phyloP scores from a whole-genome alignment of 2,113 vertebrate genomes.

The Arizona elegans region DNA sequence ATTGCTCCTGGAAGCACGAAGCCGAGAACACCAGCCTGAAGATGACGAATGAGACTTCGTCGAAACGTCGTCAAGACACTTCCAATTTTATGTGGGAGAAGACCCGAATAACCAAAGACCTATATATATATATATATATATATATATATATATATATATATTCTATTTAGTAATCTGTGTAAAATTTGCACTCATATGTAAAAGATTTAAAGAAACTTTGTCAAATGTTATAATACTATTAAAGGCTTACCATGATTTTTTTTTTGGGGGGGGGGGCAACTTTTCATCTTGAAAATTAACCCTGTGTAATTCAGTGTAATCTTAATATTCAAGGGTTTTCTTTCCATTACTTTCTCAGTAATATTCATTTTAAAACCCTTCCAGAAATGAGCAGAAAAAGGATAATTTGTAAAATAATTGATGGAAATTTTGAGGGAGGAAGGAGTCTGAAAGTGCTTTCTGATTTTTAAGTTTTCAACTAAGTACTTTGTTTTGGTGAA shows the following conservation, averaged over 20 bases:
- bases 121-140: too few species aligned
- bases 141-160: too few species aligned
- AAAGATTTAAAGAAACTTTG: not conserved
- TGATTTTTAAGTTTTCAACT: not conserved
- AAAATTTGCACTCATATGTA: not conserved
- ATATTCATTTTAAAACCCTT: not conserved
- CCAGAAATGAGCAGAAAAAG: not conserved
- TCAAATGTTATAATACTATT: not conserved
- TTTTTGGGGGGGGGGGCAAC: too few species aligned
- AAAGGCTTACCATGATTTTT: not conserved
- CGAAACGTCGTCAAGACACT: too few species aligned
- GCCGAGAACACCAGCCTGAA: too few species aligned
- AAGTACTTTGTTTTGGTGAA: not conserved
- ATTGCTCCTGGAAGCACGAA: too few species aligned
- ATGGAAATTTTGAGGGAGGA: not conserved
- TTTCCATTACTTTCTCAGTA: not conserved
- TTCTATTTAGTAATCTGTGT: not conserved
- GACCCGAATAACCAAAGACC: too few species aligned
- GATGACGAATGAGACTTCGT: too few species aligned
- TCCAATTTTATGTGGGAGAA: too few species aligned
- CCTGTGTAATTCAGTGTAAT: not conserved
- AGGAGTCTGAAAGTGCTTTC: not conserved
- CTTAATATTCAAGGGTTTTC: not conserved
- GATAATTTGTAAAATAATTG: not conserved
- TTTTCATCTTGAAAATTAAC: not conserved